A percentile compares a stretch with the other conserved stretches of the same genome.
Conservation (phyloP, 2,113 vertebrate genomes). For the Istiophorus platypterus region DNA sequence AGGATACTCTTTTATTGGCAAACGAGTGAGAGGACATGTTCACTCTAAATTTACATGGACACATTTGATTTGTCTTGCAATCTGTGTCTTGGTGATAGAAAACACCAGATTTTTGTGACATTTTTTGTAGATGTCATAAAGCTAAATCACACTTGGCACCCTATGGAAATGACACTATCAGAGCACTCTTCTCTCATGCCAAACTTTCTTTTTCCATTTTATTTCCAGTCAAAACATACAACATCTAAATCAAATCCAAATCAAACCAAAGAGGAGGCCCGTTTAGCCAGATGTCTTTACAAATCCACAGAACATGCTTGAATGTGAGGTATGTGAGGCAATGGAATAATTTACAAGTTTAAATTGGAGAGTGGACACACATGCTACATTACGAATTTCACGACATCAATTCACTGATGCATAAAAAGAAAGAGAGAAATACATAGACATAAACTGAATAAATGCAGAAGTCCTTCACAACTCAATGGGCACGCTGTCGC, state of each 20-base stretch:
- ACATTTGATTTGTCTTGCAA: background rate
- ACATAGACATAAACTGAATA: slow-evolving; percentile 24
- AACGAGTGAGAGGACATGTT: slow-evolving; percentile 2
- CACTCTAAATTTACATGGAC: background rate
- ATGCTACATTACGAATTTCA: slow-evolving; percentile 3
- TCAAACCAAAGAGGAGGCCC: background rate
- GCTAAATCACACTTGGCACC: slow-evolving; percentile 12
- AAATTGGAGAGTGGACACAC: background rate
- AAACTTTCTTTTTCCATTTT: background rate
- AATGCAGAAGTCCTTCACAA: slow-evolving; percentile 65
- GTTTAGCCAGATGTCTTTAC: background rate
- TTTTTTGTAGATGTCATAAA: slow-evolving; percentile 20
- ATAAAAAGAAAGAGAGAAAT: slow-evolving; percentile 15
- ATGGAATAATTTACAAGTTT: background rate
- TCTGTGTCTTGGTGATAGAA: background rate
- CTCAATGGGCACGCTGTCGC: slow-evolving; percentile 44
- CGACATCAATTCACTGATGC: slow-evolving; percentile 36
- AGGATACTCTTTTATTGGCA: background rate
- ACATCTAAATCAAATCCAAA: background rate
- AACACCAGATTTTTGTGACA: background rate
- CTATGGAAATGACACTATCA: slow-evolving; percentile 21
- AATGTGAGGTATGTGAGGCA: background rate
- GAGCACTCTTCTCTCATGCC: background rate
- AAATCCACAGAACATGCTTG: background rate
- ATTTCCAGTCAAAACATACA: slow-evolving; percentile 16